These are phyloP conservation scores for Fistularia tabacaria DNA, from an alignment of 2,797 vertebrate species.

Conservation along the genomic window DNA sequence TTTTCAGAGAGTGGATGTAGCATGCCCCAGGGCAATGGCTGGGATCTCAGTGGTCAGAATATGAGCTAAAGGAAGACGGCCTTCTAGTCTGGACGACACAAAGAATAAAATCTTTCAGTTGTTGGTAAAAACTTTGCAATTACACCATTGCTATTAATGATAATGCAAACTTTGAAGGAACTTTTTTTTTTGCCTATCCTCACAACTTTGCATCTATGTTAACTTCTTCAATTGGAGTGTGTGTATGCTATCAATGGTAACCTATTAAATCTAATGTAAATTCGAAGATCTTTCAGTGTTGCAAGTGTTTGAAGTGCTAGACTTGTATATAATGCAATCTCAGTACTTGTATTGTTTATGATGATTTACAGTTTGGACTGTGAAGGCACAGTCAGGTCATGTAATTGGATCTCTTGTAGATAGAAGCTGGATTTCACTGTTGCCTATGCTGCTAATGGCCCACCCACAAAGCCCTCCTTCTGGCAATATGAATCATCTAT, in stretches of 20 bases:
- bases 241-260: too few relatives aligned
- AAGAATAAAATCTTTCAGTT: constrained; percentile 8
- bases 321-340: constrained; percentile 22
- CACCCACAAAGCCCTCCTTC: constrained; percentile 49
- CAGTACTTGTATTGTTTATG: constrained; percentile 51
- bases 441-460: constrained; percentile 54
- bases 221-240: too few relatives aligned
- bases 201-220: too few relatives aligned
- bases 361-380: constrained; percentile 54
- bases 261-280: too few relatives aligned
- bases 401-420: constrained; percentile 54
- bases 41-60: constrained; percentile 52
- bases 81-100: constrained; percentile 42
- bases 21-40: constrained; percentile 44
- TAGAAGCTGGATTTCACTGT: constrained; percentile 36
- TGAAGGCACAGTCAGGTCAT: constrained; percentile 36
- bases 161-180: too few relatives aligned
- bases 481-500: constrained; percentile 58
- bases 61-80: constrained; percentile 39
- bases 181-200: too few relatives aligned
- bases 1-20: constrained; percentile 49
- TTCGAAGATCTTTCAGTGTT: neutral
- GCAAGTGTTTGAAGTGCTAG: constrained; percentile 14
- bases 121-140: constrained; percentile 10
- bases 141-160: too few relatives aligned